These are phyloP conservation scores for Chionoecetes opilio DNA, from an alignment of 1,140 invertebrate species.

Conservation along the genomic window DNA sequence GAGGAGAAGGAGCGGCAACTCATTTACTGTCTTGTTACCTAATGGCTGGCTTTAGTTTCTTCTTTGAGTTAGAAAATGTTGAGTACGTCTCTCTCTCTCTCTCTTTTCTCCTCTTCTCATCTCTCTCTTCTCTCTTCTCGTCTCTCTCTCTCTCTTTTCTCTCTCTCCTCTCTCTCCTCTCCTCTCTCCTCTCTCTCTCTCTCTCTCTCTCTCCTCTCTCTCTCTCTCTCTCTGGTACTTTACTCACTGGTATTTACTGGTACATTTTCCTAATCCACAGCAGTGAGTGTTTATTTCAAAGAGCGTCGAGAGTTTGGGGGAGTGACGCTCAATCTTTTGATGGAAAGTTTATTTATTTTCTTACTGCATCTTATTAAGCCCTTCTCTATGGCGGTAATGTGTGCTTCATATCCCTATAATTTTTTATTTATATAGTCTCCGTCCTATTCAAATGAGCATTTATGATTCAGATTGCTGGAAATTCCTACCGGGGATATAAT, in stretches of 20 bases:
- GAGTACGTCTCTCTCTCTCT: no score
- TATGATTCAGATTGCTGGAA: conserved; percentile 17
- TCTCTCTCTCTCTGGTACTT: no score
- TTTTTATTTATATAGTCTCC: neutral
- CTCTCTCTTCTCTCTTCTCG: no score
- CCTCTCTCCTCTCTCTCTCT: no score
- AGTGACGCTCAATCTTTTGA: neutral
- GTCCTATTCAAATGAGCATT: neutral
- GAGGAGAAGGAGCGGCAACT: neutral
- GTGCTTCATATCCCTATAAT: neutral
- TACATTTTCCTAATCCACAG: neutral
- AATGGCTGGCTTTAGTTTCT: neutral
- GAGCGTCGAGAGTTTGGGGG: neutral
- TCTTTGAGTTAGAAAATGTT: no score
- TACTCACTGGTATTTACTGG: no score
- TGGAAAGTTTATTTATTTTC: neutral
- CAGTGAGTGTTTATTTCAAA: neutral
- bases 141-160: no score
- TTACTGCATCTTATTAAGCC: no score
- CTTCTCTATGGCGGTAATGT: no score
- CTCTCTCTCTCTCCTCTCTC: no score
- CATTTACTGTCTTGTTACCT: neutral
- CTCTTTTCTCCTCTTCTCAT: no score
- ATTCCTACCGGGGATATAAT: neutral
- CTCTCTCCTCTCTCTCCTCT: no score